Evolutionary conservation across 2,888 invertebrate species (phyloP), one percentile per base, ranked within the genome.

Genomic region (Caenorhabditis sp.): DNA sequence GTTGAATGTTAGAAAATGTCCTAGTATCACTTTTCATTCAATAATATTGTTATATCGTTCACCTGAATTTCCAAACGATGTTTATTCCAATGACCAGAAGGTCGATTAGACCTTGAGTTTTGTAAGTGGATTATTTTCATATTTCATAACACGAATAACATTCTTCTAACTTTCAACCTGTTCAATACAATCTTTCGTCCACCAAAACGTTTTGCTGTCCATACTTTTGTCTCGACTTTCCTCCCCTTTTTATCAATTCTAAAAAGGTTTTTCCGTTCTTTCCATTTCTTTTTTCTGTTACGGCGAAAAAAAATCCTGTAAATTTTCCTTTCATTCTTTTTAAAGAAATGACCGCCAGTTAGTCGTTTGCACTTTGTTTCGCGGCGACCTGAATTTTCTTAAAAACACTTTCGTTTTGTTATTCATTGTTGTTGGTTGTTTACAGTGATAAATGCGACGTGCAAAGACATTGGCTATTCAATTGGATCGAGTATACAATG

Each of bases 401-500:
- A 6, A 6, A 31, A 31, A 31, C n/a, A 31, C 14, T 43, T 43
- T 43, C 43, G 12, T 43, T 43, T 43, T 17, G 43, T 43, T 21
- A 51, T 55, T n/a, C 36, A 27, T 26, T 24, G 50, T 24, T n/a
- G 14, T 21, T 51, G 23, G 51, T 53, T 59, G 14, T 37, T 26
- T 31, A 50, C 8, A 21, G 26, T 61, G 50, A 51, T 62, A 65
- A 21, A 53, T 65, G 70, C 65, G 65, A 65, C 62, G 58, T 54
- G 37, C 55, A 24, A 59, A 63, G 26, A 69, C 58, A 50, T 62
- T 75, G 19, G 60, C 67, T 24, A 49, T 58, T 27, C 75, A 70
- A 53, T 70, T 75, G 67, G 75, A 76, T 27, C 63, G 64, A 62
- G 71, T 79, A 12, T 79, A 77, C 62, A 69, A 76, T 55, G 77